Base-by-base conservation (phyloP, 2,888 invertebrate genomes). In the Rhingia campestris region DNA sequence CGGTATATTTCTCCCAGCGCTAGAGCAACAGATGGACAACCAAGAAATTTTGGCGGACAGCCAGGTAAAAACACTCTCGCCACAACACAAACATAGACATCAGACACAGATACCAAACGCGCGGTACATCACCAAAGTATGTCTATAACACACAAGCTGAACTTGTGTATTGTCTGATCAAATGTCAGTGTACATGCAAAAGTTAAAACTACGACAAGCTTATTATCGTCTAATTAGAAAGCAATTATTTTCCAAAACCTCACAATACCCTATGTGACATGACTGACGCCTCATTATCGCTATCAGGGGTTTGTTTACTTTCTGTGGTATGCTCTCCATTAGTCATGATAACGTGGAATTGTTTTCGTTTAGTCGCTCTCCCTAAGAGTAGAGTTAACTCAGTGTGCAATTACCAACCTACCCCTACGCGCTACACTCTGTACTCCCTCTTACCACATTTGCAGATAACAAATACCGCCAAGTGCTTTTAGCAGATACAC, bases 251-350 rank as follows among this genome's bases (percentile, higher is more conserved):
- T 22, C 22, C 22, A 22, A n/a, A 2, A 22, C 22, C 37, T 49
- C 66, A 22, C 30, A 56, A 47, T 69, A 69, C 67, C 67, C 56
- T 56, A 67, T 56, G 35, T 6, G 14, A n/a, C 53, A 53, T 56
- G 56, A 47, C 22, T 22, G 4, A 9, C 4, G 43, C 39, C 35
- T 14, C 22, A n/a, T 37, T 49, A 45, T 14, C 49, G 12, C 49
- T 72, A 72, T 72, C 72, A 59, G 9, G 33, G 35, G 39, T 56
- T 67, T 81, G 69, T 70, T 81, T 70, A 81, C 81, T 32, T 81
- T 70, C 45, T 5, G n/a, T 45, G 32, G 56, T 56, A 63, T 67
- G 80, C 74, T 56, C 53, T 41, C 12, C 5, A 61, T 63, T 61
- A 74, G 43, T 74, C 80, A 75, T 41, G 14, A 12, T 54, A 54